Percentiles rank a stretch among this genome's conserved stretches.
Evolutionary conservation across 2,797 vertebrate species (phyloP).

Genomic region (Taenioides sp.): DNA sequence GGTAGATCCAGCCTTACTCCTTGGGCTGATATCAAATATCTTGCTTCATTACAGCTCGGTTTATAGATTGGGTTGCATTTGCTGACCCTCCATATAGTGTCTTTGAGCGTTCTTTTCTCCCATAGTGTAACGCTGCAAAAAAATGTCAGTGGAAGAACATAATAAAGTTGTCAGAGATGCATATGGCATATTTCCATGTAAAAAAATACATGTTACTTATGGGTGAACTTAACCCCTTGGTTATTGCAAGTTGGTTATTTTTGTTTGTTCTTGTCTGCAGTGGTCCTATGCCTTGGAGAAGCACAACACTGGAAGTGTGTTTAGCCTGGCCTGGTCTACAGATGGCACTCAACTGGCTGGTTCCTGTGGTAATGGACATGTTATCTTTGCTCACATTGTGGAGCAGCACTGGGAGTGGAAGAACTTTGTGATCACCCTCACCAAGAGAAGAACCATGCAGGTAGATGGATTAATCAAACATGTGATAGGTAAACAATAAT

Average conservation of each 20-base stretch:
- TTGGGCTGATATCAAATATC: conserved; percentile 75
- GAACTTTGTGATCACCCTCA: conserved; percentile 88
- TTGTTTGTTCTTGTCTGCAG: conserved; percentile 60
- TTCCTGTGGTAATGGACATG: conserved; percentile 93
- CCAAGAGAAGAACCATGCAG: conserved; percentile 95
- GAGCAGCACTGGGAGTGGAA: conserved; percentile 97
- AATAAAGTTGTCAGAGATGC: conserved; percentile 13
- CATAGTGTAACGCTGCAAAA: conserved; percentile 55
- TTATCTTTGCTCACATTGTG: conserved; percentile 94
- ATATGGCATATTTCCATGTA: background rate
- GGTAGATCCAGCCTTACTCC: conserved; percentile 74
- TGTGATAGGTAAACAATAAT: background rate
- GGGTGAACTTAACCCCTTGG: background rate
- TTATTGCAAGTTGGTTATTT: background rate
- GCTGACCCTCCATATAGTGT: conserved; percentile 56
- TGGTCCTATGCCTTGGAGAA: conserved; percentile 97
- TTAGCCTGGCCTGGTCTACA: conserved; percentile 89
- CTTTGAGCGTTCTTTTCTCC: background rate
- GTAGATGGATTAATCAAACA: conserved; percentile 61
- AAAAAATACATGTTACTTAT: background rate
- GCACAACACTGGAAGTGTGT: conserved; percentile 91
- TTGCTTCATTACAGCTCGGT: conserved; percentile 77
- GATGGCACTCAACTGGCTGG: conserved; percentile 95
- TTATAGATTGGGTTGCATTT: conserved; percentile 73
- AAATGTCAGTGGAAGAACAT: conserved; percentile 63